Evolutionary conservation across 1,140 invertebrate genomes (phyloP).

Genomic region (Bombus confusus): DNA sequence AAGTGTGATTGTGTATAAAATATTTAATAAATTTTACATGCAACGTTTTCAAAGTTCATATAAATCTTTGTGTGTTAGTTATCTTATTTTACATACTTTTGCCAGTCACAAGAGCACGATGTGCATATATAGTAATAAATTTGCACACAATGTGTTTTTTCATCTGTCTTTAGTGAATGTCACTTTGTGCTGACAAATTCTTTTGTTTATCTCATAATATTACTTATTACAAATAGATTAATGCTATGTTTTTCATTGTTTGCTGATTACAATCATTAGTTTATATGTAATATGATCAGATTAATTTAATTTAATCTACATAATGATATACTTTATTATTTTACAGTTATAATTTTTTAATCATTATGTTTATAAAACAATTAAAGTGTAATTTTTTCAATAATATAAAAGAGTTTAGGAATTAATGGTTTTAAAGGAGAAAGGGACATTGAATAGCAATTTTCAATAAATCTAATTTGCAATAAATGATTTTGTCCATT

Average conservation of each 20-base stretch:
- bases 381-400: not conserved
- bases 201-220: conserved; percentile 35
- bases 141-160: conserved; percentile 49
- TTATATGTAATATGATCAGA: conserved; percentile 23
- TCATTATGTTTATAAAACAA: not conserved
- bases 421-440: not conserved
- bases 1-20: conserved; percentile 54
- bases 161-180: conserved; percentile 58
- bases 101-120: conserved; percentile 56
- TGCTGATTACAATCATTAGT: conserved; percentile 30
- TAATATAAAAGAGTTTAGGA: not conserved
- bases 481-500: not conserved
- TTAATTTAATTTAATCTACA: conserved; percentile 14
- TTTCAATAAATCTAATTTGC: not conserved
- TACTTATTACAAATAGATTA: conserved; percentile 16
- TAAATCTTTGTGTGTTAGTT: conserved; percentile 47
- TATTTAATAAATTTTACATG: conserved; percentile 56
- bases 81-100: conserved; percentile 52
- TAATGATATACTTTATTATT: conserved; percentile 16
- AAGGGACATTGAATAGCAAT: not conserved
- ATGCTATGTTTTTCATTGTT: conserved; percentile 31
- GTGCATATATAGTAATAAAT: conserved; percentile 53
- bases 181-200: conserved; percentile 54
- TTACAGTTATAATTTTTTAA: conserved; percentile 18
- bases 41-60: conserved; percentile 36